These are phyloP conservation scores for Neodiprion virginianus DNA, from an alignment of 1,140 invertebrate species.

Conservation along the genomic window DNA sequence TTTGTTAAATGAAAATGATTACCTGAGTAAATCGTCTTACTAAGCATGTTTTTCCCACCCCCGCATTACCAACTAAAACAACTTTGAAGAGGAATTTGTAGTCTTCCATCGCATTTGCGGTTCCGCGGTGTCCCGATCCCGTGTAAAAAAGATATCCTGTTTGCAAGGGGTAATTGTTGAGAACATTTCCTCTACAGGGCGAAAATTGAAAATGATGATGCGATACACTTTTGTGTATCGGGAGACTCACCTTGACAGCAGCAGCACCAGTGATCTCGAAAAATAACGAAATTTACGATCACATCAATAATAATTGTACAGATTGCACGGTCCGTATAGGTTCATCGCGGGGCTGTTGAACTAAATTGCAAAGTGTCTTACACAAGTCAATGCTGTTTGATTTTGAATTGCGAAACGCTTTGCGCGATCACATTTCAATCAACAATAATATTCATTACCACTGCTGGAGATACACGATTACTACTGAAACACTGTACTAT, in stretches of 20 bases:
- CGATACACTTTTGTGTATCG: conserved; percentile 32
- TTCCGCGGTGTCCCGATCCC: not conserved
- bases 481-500: conserved; percentile 25
- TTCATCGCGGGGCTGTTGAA: no score
- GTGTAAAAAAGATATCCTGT: not conserved
- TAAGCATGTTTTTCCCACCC: conserved; percentile 93
- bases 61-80: conserved; percentile 92
- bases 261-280: not conserved
- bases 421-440: not conserved
- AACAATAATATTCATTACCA: not conserved
- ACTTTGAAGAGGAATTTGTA: conserved; percentile 99
- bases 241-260: not conserved
- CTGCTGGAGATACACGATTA: conserved; percentile 25
- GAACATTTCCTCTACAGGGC: conserved; percentile 12
- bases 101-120: conserved; percentile 82
- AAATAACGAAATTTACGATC: no score
- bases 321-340: no score
- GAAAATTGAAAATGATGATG: conserved; percentile 20
- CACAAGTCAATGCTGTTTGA: no score
- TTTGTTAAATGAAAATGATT: conserved; percentile 24
- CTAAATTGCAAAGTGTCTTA: no score
- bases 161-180: conserved; percentile 10
- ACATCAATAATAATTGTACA: no score
- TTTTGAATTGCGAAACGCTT: no score
- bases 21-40: conserved; percentile 88